phyloP scores from a whole-genome alignment of 2,113 vertebrate species.

The Struthidea cinerea region DNA sequence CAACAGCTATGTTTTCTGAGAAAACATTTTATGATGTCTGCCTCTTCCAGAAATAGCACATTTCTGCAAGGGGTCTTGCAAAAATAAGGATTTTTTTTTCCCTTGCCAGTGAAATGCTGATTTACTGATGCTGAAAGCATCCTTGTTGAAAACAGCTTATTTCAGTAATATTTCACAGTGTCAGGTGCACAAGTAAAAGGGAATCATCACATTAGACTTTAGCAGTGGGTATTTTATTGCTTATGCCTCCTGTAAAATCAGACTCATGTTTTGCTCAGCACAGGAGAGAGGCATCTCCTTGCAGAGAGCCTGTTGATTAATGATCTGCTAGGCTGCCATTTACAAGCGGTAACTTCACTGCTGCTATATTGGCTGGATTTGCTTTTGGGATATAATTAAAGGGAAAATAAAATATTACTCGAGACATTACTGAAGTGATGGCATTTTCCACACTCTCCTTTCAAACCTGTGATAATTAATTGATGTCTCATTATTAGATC shows the following conservation, averaged over 20 bases:
- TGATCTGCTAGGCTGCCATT: not conserved
- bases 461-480: constrained; percentile 22
- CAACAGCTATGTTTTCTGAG: not conserved
- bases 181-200: constrained; percentile 44
- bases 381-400: constrained; percentile 20
- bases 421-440: not conserved
- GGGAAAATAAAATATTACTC: constrained; percentile 23
- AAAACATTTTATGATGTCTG: not conserved
- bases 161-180: constrained; percentile 55
- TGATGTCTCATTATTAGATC: constrained; percentile 28
- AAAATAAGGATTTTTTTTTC: not conserved
- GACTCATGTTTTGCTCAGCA: not conserved
- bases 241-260: constrained; percentile 24
- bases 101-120: not conserved
- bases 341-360: not conserved
- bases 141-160: constrained; percentile 10
- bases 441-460: not conserved
- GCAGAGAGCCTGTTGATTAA: constrained; percentile 15
- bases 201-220: constrained; percentile 29
- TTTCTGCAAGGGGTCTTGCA: not conserved
- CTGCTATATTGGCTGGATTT: not conserved
- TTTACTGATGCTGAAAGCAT: constrained; percentile 19
- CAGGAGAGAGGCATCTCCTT: not conserved
- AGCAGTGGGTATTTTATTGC: constrained; percentile 38
- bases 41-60: not conserved